phyloP scores from a whole-genome alignment of 2,797 vertebrate genomes.

The Ammospiza maritima region DNA sequence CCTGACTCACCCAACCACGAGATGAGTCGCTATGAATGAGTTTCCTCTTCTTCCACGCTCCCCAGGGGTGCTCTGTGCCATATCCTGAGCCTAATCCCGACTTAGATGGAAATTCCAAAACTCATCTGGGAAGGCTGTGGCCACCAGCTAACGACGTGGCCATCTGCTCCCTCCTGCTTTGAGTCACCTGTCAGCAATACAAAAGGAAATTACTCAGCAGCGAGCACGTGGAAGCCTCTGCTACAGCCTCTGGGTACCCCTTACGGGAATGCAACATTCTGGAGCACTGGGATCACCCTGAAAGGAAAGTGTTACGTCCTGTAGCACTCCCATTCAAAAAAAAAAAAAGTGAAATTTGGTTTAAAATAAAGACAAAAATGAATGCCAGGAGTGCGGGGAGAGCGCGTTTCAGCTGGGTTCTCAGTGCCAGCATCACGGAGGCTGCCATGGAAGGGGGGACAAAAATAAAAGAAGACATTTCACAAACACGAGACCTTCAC shows the following conservation, averaged over 20 bases:
- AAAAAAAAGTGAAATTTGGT: background rate
- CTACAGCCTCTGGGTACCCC: constrained; percentile 45
- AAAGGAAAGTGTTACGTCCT: constrained; percentile 16
- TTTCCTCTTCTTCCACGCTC: constrained; percentile 67
- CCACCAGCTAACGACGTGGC: constrained; percentile 8
- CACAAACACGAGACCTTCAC: constrained; percentile 74
- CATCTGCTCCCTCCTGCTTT: constrained; percentile 51
- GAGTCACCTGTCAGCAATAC: constrained; percentile 78
- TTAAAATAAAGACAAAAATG: background rate
- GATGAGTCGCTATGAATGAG: constrained; percentile 69
- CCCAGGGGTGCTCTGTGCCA: background rate
- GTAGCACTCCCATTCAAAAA: background rate
- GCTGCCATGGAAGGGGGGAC: constrained; percentile 37
- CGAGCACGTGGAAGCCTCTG: constrained; percentile 60
- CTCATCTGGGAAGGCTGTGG: constrained; percentile 32
- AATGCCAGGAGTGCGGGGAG: background rate
- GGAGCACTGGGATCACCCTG: constrained; percentile 7
- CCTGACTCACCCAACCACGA: constrained; percentile 74
- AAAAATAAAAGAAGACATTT: constrained; percentile 52
- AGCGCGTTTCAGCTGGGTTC: constrained; percentile 51
- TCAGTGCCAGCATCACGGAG: constrained; percentile 62
- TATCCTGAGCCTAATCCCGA: constrained; percentile 39
- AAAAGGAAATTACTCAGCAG: constrained; percentile 75
- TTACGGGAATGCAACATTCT: background rate
- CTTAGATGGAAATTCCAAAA: constrained; percentile 64